Base-by-base conservation (phyloP, 2,113 vertebrate genomes). In the Tachysurus vachellii region DNA sequence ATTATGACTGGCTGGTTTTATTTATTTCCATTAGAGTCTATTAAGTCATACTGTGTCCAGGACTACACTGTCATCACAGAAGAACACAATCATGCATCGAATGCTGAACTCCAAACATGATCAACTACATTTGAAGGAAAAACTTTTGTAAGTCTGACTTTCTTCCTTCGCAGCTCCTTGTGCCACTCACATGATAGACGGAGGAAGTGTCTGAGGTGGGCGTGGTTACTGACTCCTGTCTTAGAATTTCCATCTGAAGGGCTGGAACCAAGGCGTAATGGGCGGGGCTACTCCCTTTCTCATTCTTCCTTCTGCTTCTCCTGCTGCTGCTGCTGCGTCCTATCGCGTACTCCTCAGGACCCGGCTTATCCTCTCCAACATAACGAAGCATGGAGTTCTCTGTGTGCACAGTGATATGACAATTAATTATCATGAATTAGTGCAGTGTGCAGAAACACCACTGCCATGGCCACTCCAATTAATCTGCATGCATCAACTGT, bases 361-460 rank as follows among this genome's bases (percentile, higher is more conserved):
- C 95, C 90, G 95, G 92, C 94, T 98, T 98, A 92, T 99, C 98
- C 93, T 99, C 99, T 73, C 96, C 97, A 85, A 97, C 97, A 84
- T 98, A 99, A 68, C 96, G 97, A 92, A 99, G 95, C 83, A 99
- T 94, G 87, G 98, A 98, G 91, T 97, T 99, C 94, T 99, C 98
- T 99, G 84, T 85, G 59, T 87, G 70, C 47, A 87, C 44, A 87
- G 26, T 47, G 14, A 54, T 26, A 36, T 56, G 31, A 79, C 23
- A 26, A 56, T 80, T 80, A 54, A 56, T 66, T 83, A 77, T 9
- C 23, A 17, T 26, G 26, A 82, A 73, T 73, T 62, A 53, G 26
- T 66, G 59, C 21, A 86, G 19, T 61, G 23, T 64, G 28, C 21
- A 76, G 36, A 75, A 75, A 82, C 79, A 61, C 21, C 73, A 53